Evolutionary conservation across 2,113 vertebrate genomes (phyloP).

Genomic region (Ophiodon elongatus): DNA sequence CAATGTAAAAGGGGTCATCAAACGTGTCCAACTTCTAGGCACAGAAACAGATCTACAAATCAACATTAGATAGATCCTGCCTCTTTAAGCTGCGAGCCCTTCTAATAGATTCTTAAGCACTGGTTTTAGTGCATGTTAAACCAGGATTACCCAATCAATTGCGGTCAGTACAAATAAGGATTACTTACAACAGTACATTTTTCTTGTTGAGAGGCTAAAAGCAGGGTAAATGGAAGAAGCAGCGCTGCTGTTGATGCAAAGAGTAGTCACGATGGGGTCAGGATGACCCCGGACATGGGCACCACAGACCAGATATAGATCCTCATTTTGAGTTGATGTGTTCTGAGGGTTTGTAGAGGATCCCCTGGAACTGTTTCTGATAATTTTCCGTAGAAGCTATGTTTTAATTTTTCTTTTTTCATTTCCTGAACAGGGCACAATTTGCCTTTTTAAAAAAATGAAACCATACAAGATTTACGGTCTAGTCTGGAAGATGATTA

Average conservation of each 20-base stretch:
- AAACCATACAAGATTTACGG: not conserved
- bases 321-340: conserved; percentile 37
- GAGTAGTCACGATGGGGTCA: conserved; percentile 62
- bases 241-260: conserved; percentile 66
- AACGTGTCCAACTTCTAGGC: conserved; percentile 61
- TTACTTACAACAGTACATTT: conserved; percentile 91
- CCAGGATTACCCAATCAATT: conserved; percentile 91
- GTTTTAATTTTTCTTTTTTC: conserved; percentile 2
- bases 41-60: conserved; percentile 67
- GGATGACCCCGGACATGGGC: conserved; percentile 52
- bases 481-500: not conserved
- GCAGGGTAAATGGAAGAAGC: conserved; percentile 78
- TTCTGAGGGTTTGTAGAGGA: conserved; percentile 13
- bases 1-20: conserved; percentile 42
- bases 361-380: not conserved
- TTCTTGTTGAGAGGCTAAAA: conserved; percentile 86
- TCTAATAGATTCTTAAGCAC: conserved; percentile 90
- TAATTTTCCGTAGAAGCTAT: not conserved
- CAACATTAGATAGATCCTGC: conserved; percentile 82
- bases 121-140: conserved; percentile 91
- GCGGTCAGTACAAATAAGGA: conserved; percentile 89
- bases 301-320: conserved; percentile 42
- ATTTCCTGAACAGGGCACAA: not conserved
- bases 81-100: conserved; percentile 86
- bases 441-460: not conserved